Evolutionary conservation across 2,888 invertebrate genomes (phyloP), one percentile per base, ranked within the genome.

Genomic region (Cosmopolites sordidus): DNA sequence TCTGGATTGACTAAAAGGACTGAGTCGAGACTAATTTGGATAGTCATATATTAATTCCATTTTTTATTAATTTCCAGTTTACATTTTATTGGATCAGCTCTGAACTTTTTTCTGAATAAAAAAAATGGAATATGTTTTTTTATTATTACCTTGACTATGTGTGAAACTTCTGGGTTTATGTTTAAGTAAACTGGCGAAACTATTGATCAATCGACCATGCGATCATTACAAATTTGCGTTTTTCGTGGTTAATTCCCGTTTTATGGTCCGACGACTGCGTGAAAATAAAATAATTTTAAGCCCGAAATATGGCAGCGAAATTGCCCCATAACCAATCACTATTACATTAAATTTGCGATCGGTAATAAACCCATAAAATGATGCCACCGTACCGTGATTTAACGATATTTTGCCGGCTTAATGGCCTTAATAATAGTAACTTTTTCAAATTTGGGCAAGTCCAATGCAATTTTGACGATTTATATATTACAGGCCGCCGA

Each of bases 391-490:
- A 12, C 50, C 27, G 39, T 50, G 50, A 50, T 50, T 50, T 50
- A 50, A 50, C 44, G 50, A 50, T 22, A 44, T 50, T 50, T 50
- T 38, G 40, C 39, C 29, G 12, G 44, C 38, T 51, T 51, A 51
- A 51, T 51, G 33, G 51, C 51, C 16, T 29, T 22, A 46, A 51
- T 51, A 51, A 51, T 51, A 41, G 51, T 46, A 33, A 46, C 45
- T 33, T 51, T 51, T 51, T 46, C 45, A 46, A 46, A 37, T 51
- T 51, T 51, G 43, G 50, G 39, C 48, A 43, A 42, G 48, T 48
- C 42, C 42, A 16, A 33, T 42, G 48, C 43, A 42, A 48, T 48
- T 43, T 18, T 11, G 37, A 11, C 48, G 42, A 42, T 48, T 48
- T 48, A 48, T 48, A 42, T 33, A 42, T 48, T 48, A 48, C 30